Base-by-base conservation (phyloP, 2,888 invertebrate species). In the Pycnomerus fuliginosus region DNA sequence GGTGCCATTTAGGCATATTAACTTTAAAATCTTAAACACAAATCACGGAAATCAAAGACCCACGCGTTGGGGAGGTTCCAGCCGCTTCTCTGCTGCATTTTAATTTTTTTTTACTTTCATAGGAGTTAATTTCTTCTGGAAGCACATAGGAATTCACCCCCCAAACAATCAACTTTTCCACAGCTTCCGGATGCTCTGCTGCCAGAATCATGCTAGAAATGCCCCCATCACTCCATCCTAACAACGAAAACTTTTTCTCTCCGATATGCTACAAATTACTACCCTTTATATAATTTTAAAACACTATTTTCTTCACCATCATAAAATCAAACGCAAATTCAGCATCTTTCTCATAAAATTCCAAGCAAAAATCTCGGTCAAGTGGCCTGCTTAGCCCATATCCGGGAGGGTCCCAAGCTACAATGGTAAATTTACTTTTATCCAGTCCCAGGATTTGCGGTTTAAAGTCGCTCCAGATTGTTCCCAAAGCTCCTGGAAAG, bases 191-290 rank as follows among this genome's bases (percentile, higher is more conserved):
- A 69, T 85, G 78, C 44, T 79, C 80, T 1, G 84, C 85, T 2
- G 91, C 85, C n/a, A 89, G 64, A 16, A 93, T 82, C 50, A 94
- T 70, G 10, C 82, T 83, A 0, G 87, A 81, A 27, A 84, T 85
- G 1, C 90, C 94, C 15, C 94, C 94, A 72, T 91, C 91, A 71
- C 90, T 90, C 90, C 93, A 94, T 1, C 94, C 94, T 41, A 93
- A 62, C 5, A 92, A 60, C 0, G 90, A 90, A 69, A 83, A 90
- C 54, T 81, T 81, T 0, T 77, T 64, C 25, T 84, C 75, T 1
- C 82, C 80, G 4, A 93, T 20, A 4, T 2, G 32, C 32, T n/a
- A 37, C 4, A 13, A 8, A 20, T 32, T 13, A 2, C 16, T 16
- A 7, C 2, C 14, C 2, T 4, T 16, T 15, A 16, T 15, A 31